Evolutionary conservation across 2,797 vertebrate species (phyloP), one percentile per base, ranked within the genome.

Genomic region (Streptopelia turtur): DNA sequence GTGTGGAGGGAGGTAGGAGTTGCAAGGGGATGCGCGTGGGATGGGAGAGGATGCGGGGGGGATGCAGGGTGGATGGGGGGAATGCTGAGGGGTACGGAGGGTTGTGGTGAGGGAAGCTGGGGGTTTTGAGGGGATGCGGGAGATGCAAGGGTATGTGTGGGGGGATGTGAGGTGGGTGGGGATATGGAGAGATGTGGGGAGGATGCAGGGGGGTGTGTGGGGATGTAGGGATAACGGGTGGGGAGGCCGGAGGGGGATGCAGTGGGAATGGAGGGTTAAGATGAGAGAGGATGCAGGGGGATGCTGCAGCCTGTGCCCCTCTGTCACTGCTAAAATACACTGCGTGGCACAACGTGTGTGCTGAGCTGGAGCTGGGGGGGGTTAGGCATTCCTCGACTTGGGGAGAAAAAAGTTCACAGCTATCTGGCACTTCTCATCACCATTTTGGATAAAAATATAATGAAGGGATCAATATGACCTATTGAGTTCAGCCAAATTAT

Each of bases 271-370:
- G 31, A 41, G 53, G 23, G 18, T 45, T 45, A 45, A 45, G 43
- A 45, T 45, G 43, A 2, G 43, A 45, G 18, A 20, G 22, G 9
- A 41, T 35, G 41, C 10, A 80, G 5, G 7, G 18, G 31, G 23
- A 59, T 31, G 49, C 31, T 0, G 1, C 22, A 71, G 16, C 23
- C 30, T 64, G 30, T 6, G 24, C 2, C 5, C 17, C 4, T 6
- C 2, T 2, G 4, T 5, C 16, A 10, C 50, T 41, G 20, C 13
- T 37, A 13, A 53, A 65, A 39, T 31, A 23, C 4, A 18, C 23
- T 5, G 2, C 23, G 6, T 3, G 14, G 27, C 18, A 39, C 20
- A 30, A 5, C 0, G 6, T 31, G 20, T 1, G 1, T 10, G n/a
- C 71, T 20, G 27, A 80, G 57, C 20, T 41, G 21, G 31, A 31